Percentiles rank a stretch among this genome's conserved stretches.
Conservation (phyloP, 1,140 invertebrate genomes). For the Muscidifurax raptorellus region DNA sequence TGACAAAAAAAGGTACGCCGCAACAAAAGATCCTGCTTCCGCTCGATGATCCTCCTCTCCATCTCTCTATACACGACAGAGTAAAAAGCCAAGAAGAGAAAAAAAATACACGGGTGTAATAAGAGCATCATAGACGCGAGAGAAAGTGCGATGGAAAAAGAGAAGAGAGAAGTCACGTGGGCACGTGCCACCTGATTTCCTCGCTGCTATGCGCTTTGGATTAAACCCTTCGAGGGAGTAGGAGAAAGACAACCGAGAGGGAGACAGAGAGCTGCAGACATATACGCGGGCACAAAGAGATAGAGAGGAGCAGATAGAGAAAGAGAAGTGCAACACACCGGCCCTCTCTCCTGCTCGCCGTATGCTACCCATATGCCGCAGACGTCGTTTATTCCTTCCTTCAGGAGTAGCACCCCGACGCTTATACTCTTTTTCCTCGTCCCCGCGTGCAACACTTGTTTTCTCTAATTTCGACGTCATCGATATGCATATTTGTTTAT, state of each 20-base stretch:
- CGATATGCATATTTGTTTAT: constrained; percentile 40
- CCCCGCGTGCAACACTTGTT: constrained; percentile 26
- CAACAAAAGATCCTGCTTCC: constrained; percentile 3
- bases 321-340: constrained; percentile 53
- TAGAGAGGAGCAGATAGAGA: constrained; percentile 43
- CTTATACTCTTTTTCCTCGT: constrained; percentile 53
- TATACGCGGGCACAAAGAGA: constrained; percentile 21
- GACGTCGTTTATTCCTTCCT: constrained; percentile 63
- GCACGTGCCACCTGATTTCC: constrained; percentile 68
- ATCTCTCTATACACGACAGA: background rate
- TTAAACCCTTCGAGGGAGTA: constrained; percentile 65
- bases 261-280: constrained; percentile 57
- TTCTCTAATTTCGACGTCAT: constrained; percentile 25
- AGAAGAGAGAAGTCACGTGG: constrained; percentile 53
- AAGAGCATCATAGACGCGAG: background rate
- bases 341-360: constrained; percentile 68
- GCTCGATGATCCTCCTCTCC: background rate
- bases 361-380: constrained; percentile 75
- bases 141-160: constrained; percentile 45
- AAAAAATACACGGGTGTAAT: constrained; percentile 53
- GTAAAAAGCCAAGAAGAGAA: background rate
- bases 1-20: background rate
- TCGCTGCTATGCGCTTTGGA: constrained; percentile 71
- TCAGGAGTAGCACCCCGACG: constrained; percentile 22
- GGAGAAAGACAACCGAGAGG: constrained; percentile 46